Base-by-base conservation (phyloP, 2,888 invertebrate genomes). In the Beris chalybata region DNA sequence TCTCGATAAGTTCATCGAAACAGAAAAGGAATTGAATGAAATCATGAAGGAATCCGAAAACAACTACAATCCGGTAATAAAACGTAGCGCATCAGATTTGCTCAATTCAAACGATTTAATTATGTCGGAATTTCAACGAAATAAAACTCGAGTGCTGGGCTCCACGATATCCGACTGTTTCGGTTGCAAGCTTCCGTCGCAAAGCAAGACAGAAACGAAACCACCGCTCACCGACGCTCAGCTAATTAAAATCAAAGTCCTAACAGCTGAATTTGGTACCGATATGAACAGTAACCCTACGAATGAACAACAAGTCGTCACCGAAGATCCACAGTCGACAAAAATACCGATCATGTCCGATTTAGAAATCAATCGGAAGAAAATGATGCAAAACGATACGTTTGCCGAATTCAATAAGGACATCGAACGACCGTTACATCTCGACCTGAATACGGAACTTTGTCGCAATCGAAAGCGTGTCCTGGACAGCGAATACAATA, bases 261-360 rank as follows among this genome's bases (percentile, higher is more conserved):
- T 89, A 65, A 83, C 84, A 4, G 83, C 86, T 0, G 88, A 89
- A 74, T 88, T 85, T 70, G 85, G 84, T 63, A 76, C 84, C 3
- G 55, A 65, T 64, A 79, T 75, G 22, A 79, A 79, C 56, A 79
- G 79, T 1, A 75, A 75, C 32, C 43, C 68, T 50, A 0, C 78
- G 87, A 69, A 76, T 81, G 57, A 89, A 89, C 73, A 87, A 85
- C 75, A 74, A 85, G 1, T 75, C 88, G 65, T 82, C 84, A 4
- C 83, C 86, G 0, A 88, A 89, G 74, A 87, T 85, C 70, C 85
- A 2, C 30, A 15, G 6, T 7, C 50, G 0, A 43, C 65, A 9
- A 61, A 66, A 22, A 64, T 71, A 2, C 30, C 15, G 12, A 43
- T 73, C 50, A 56, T 78, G 5, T 77, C 74, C 1, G 82, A 80